phyloP scores from a whole-genome alignment of 2,797 vertebrate genomes.

The Chiloscyllium punctatum region DNA sequence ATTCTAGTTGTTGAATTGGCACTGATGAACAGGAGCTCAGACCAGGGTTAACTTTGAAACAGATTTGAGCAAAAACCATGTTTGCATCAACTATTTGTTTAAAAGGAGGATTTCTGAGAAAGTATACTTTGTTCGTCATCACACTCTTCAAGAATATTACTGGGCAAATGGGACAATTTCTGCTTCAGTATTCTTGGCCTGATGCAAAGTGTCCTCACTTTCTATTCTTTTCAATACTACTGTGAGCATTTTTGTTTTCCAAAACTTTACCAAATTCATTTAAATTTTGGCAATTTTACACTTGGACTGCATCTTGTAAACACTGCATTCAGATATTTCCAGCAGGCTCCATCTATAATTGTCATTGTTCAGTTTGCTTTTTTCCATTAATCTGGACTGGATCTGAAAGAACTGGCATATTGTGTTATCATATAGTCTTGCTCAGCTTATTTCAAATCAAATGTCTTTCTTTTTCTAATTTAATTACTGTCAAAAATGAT shows the following conservation, averaged over 20 bases:
- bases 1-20: not conserved
- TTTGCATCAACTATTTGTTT: not conserved
- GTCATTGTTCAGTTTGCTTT: not conserved
- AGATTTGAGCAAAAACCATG: not conserved
- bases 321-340: not conserved
- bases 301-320: not conserved
- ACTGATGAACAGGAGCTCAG: not conserved
- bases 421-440: not conserved
- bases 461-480: not conserved
- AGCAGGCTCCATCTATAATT: not conserved
- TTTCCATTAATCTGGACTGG: not conserved
- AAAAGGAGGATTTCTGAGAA: not conserved
- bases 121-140: not conserved
- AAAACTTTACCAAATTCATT: not conserved
- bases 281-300: not conserved
- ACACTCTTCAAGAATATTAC: not conserved
- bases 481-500: not conserved
- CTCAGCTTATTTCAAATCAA: not conserved
- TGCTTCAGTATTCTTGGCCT: not conserved
- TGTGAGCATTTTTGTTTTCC: not conserved
- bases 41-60: not conserved
- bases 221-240: not conserved
- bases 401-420: not conserved
- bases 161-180: not conserved
- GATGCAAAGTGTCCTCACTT: not conserved